A percentile compares a stretch with the other conserved stretches of the same genome.
These are phyloP conservation scores for Anoplophora glabripennis DNA, from an alignment of 1,140 invertebrate species.

Conservation along the genomic window DNA sequence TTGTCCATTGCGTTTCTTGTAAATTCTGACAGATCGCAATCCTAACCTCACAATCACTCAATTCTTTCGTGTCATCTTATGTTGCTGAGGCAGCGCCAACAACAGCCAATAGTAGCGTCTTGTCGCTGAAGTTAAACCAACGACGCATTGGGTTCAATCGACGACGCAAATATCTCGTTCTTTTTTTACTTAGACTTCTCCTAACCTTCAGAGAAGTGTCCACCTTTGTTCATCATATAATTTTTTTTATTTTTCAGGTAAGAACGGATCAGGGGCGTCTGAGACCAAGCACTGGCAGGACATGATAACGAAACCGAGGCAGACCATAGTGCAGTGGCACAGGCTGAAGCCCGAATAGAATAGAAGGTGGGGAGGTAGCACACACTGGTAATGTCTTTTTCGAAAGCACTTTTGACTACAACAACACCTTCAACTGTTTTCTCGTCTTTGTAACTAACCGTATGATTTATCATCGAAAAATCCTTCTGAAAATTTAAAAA, in stretches of 20 bases:
- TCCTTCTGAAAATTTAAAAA: conserved; percentile 9
- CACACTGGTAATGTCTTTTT: conserved; percentile 1
- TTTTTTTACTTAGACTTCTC: too few species aligned
- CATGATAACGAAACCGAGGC: conserved; percentile 92
- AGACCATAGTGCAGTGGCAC: conserved; percentile 92
- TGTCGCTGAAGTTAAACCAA: too few species aligned
- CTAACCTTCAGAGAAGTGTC: too few species aligned
- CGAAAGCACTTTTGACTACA: conserved; percentile 14
- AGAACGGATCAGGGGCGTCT: conserved; percentile 85
- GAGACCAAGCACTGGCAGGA: conserved; percentile 95
- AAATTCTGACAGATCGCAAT: too few species aligned
- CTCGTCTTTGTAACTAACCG: conserved; percentile 2
- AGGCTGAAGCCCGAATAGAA: conserved; percentile 79
- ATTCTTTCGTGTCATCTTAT: too few species aligned
- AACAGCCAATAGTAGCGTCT: too few species aligned
- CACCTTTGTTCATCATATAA: too few species aligned
- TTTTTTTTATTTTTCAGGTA: conserved; percentile 58
- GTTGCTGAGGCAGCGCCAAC: too few species aligned
- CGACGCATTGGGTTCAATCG: too few species aligned
- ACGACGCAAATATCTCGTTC: too few species aligned
- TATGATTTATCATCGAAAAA: conserved; percentile 6
- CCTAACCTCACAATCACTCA: too few species aligned
- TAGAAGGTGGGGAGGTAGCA: not conserved
- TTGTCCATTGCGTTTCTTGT: too few species aligned
- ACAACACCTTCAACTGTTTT: conserved; percentile 1